Conservation (phyloP, 92 coral and sea anemone species). For the Plumapathes pennacea region DNA sequence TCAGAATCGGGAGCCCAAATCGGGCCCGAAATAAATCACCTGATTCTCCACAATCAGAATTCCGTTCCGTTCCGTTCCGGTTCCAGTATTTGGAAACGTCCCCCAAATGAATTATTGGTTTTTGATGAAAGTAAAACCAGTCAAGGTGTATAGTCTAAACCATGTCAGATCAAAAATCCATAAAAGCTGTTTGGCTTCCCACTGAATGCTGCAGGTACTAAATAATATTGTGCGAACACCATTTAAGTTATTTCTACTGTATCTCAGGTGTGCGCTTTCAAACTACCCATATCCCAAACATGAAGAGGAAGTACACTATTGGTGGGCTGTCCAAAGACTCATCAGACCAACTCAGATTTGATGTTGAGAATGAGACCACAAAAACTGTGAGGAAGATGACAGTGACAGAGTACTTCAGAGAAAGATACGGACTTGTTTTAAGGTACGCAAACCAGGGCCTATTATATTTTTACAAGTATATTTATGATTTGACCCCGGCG, state of each 20-base stretch:
- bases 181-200: too few relatives aligned
- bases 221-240: too few relatives aligned
- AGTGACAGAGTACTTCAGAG: slow-evolving; percentile 69
- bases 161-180: too few relatives aligned
- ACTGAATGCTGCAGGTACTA: too few relatives aligned
- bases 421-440: slow-evolving; percentile 46
- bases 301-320: slow-evolving; percentile 72
- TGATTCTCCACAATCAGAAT: too few relatives aligned
- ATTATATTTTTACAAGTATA: neutral
- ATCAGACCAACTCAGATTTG: slow-evolving; percentile 42
- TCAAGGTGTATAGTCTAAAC: too few relatives aligned
- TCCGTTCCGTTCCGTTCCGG: too few relatives aligned
- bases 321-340: slow-evolving; percentile 48
- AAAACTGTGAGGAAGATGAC: slow-evolving; percentile 30
- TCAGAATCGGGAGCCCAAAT: too few relatives aligned
- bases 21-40: too few relatives aligned
- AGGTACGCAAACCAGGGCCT: slow-evolving; percentile 61
- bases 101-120: too few relatives aligned
- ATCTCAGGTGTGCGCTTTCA: slow-evolving; percentile 61
- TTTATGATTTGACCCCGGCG: neutral
- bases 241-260: neutral
- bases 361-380: slow-evolving; percentile 30
- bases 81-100: too few relatives aligned
- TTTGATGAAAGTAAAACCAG: too few relatives aligned
- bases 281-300: slow-evolving; percentile 56